Base-by-base conservation (phyloP, 2,797 vertebrate species). In the Gymnothorax reevesii region DNA sequence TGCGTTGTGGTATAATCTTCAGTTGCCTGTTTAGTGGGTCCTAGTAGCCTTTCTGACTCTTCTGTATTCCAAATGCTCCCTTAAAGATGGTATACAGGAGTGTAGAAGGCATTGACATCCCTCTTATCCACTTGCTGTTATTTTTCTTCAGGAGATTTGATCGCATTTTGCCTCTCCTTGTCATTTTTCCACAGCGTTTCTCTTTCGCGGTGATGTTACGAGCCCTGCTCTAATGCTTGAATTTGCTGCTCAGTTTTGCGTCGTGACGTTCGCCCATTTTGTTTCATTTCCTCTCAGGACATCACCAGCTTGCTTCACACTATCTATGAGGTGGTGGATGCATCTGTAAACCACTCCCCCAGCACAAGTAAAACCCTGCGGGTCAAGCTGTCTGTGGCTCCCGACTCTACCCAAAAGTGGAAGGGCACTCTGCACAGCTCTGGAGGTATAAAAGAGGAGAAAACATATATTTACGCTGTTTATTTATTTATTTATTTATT, bases 241-340 rank as follows among this genome's bases (percentile, higher is more conserved):
- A 22, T 66, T 66, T 9, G 62, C 62, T 17, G 66, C 4, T 71
- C 62, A 64, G 5, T 7, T 71, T 79, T 15, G 59, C 27, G 13
- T 64, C 4, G 27, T 64, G 83, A 62, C 27, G 13, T 42, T 4
- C 1, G 2, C 20, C 9, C 15, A 5, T 49, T 20, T 42, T 69
- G 17, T 57, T 62, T 71, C 54, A 9, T 59, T 59, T 73, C 83
- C 84, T 77, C 91, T 66, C 89, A 99, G 98, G 99, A 99, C 89
- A 99, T 99, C 92, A 99, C 98, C 91, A 99, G 98, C 94, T 94
- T 99, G 92, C 97, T 99, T 87, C 98, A 99, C 89, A 99, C 99
- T 88, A 99, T 99, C 95, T 99, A 99, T 12, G 99, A 99, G 92
- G 99, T 99, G 75, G 98, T 99, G 4, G 98, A 99, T 6, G 96